Evolutionary conservation across 92 coral and sea anemone species (phyloP), one percentile per base, ranked within the genome.

Genomic region (Anthopleura xanthogrammica): DNA sequence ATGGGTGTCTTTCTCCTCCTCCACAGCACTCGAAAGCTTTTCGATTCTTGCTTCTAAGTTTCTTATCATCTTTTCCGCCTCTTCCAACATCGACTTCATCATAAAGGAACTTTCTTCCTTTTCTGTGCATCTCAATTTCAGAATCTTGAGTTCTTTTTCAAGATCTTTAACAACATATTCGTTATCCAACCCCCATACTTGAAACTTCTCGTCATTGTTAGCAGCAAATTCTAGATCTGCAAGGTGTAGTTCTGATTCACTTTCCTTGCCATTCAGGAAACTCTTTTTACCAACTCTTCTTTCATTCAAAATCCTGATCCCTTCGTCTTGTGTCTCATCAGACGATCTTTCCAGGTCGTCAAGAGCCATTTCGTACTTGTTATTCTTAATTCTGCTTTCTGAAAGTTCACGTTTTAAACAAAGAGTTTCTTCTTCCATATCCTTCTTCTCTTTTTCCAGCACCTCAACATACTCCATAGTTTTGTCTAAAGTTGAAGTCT

Each of bases 11-110:
- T 79, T 88, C 72, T 88, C 81, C 8, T 60, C n/a, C 57, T 85
- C 92, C 13, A 85, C 16, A 11, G 87, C 88, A 20, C 65, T 57
- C 16, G 85, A 64, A 43, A 91, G 86, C 52, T 87, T 87, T 64
- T 79, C 81, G n/a, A 88, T 74, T 52, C 78, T 81, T 12, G 82
- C 73, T 43, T 80, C 74, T 87, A 60, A 83, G 72, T 24, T 83
- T 88, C 52, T 68, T 52, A 75, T 72, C 90, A 40, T 82, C 83
- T 36, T 78, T 80, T 52, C 65, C 78, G 4, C 79, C 75, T 72
- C 86, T 84, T 57, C 83, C 87, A 40, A 73, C 64, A 79, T 77
- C 17, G 36, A 20, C 87, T 78, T 76, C 85, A 86, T 24, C 13
- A 85, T 60, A 22, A 79, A 36, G 11, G 23, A 60, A 83, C 82